Conservation (phyloP, 1,140 invertebrate genomes). For the Drosophila takahashii region DNA sequence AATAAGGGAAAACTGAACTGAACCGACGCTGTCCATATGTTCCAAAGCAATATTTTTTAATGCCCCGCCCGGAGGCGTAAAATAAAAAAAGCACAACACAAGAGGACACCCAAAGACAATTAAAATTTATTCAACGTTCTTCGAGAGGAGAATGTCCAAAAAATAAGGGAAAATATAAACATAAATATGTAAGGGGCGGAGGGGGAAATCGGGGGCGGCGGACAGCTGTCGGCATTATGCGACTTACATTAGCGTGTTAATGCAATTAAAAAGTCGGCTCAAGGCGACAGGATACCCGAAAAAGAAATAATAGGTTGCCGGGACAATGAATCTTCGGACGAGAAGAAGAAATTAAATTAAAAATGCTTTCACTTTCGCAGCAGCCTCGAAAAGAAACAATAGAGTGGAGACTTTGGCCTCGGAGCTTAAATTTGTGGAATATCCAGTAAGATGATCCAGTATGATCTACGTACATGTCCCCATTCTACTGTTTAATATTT, state of each 20-base stretch:
- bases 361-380: slow-evolving; percentile 62
- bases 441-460: neutral
- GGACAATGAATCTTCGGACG: slow-evolving; percentile 71
- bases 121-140: slow-evolving; percentile 80
- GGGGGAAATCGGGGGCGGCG: slow-evolving; percentile 11
- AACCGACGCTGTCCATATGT: slow-evolving; percentile 64
- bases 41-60: slow-evolving; percentile 70
- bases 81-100: slow-evolving; percentile 18
- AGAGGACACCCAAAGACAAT: slow-evolving; percentile 75
- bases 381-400: slow-evolving; percentile 5
- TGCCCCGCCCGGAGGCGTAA: slow-evolving; percentile 66
- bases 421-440: slow-evolving; percentile 10
- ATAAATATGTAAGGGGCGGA: slow-evolving; percentile 78
- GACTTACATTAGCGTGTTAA: slow-evolving; percentile 81
- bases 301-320: slow-evolving; percentile 20
- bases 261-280: slow-evolving; percentile 80
- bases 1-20: slow-evolving; percentile 21
- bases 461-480: no score
- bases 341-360: slow-evolving; percentile 56
- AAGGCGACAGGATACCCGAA: slow-evolving; percentile 32
- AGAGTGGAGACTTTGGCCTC: no score
- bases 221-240: slow-evolving; percentile 58
- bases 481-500: no score
- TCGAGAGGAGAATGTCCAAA: slow-evolving; percentile 31
- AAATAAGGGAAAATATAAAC: slow-evolving; percentile 58